Evolutionary conservation across 2,113 vertebrate genomes (phyloP), one percentile per base, ranked within the genome.

Genomic region (Sylvia atricapilla): DNA sequence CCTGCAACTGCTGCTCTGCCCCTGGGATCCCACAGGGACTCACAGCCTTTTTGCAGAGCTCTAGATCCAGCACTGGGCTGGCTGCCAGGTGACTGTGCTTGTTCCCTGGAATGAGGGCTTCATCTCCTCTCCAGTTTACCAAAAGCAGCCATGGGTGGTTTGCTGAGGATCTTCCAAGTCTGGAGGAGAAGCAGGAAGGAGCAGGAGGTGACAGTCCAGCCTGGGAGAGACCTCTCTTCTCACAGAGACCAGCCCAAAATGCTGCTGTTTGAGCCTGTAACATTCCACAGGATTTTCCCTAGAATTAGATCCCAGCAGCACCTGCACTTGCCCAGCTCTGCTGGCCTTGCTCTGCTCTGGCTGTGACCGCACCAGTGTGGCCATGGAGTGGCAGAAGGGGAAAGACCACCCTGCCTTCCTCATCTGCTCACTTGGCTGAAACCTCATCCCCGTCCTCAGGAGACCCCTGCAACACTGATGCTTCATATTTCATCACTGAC

Each of bases 401-500:
- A 70, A 35, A 31, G 50, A 43, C 19, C 78, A 28, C 27, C 75
- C 44, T 47, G 15, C 14, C 15, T 37, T 59, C 70, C 2, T 4
- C 75, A 23, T 17, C 63, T 25, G 21, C 62, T 46, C 62, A 13
- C 25, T 41, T 4, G 2, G 31, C 78, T 53, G 15, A n/a, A 79
- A 59, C 19, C 56, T 35, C n/a, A 15, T 1, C 3, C 0, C 2
- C 62, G 30, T 47, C 33, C 1, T 21, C 25, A 21, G 68, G 50
- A 58, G 47, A 35, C 14, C 30, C 60, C 56, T 37, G 30, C 50
- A 62, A 60, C 31, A 41, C 1, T 15, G 23, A 39, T 46, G 33
- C 33, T 59, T 46, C 58, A 49, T 8, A 35, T 75, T 63, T 56
- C 76, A 35, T n/a, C 87, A 24, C n/a, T 1, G 2, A 23, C 28